Conservation (phyloP, 2,113 vertebrate genomes). For the Argyrosomus japonicus region DNA sequence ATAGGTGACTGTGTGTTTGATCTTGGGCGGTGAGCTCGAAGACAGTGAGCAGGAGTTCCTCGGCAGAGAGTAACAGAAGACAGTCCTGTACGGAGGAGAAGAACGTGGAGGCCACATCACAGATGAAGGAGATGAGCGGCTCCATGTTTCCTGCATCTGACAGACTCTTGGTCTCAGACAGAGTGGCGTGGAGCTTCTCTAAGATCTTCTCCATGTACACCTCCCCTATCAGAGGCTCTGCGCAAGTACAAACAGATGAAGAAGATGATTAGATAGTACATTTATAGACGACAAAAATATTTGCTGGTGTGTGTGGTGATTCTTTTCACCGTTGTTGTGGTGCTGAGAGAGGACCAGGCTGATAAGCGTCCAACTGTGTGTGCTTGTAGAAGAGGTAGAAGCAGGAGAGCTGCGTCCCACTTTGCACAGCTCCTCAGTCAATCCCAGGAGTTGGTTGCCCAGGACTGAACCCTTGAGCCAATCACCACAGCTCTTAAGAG, state of each 20-base stretch:
- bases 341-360: slow-evolving; percentile 92
- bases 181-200: slow-evolving; percentile 90
- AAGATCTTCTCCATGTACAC: slow-evolving; percentile 92
- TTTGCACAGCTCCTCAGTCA: slow-evolving; percentile 89
- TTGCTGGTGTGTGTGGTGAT: neutral
- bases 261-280: neutral
- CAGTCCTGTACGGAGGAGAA: slow-evolving; percentile 92
- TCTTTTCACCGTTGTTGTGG: slow-evolving; percentile 86
- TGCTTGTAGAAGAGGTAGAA: slow-evolving; percentile 74
- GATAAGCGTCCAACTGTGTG: slow-evolving; percentile 90
- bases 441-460: slow-evolving; percentile 88
- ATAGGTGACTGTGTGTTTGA: slow-evolving; percentile 85
- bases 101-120: slow-evolving; percentile 92
- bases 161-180: slow-evolving; percentile 90
- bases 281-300: neutral
- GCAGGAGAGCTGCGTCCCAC: slow-evolving; percentile 71
- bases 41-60: slow-evolving; percentile 93
- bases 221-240: slow-evolving; percentile 92
- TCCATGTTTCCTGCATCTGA: slow-evolving; percentile 91
- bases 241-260: slow-evolving; percentile 13
- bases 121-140: slow-evolving; percentile 91
- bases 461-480: slow-evolving; percentile 93
- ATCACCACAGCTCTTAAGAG: slow-evolving; percentile 83
- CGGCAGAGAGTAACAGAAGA: slow-evolving; percentile 89
- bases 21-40: slow-evolving; percentile 94